Conservation (phyloP, 2,113 vertebrate species). For the Thunnus thynnus region DNA sequence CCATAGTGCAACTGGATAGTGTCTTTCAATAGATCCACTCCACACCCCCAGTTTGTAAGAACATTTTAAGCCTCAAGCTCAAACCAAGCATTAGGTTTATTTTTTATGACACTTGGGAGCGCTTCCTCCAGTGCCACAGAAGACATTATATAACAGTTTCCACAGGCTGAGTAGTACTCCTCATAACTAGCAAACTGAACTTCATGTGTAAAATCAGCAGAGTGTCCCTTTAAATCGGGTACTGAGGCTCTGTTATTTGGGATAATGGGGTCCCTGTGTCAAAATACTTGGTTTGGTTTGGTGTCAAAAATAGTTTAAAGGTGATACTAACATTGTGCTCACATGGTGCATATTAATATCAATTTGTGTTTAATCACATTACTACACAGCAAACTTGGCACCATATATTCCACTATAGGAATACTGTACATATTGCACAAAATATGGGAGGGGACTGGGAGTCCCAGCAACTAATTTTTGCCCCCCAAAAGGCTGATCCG, state of each 20-base stretch:
- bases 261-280: background rate
- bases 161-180: background rate
- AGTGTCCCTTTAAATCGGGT: background rate
- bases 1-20: background rate
- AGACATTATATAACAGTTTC: background rate
- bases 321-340: background rate
- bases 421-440: background rate
- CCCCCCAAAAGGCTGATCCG: background rate
- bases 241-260: background rate
- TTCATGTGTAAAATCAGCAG: background rate
- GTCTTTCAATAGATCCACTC: background rate
- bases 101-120: background rate
- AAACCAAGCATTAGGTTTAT: no score
- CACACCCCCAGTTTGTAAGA: no score
- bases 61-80: no score
- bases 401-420: background rate
- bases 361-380: background rate
- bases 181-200: background rate
- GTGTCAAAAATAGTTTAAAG: constrained; percentile 3
- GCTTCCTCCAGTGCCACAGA: background rate
- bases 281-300: background rate
- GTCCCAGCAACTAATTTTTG: background rate
- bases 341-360: background rate
- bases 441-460: background rate
- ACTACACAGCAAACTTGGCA: background rate